A percentile compares a stretch with the other conserved stretches of the same genome.
Evolutionary conservation across 1,140 invertebrate species (phyloP).

Genomic region (Drosophila nigromelanica): DNA sequence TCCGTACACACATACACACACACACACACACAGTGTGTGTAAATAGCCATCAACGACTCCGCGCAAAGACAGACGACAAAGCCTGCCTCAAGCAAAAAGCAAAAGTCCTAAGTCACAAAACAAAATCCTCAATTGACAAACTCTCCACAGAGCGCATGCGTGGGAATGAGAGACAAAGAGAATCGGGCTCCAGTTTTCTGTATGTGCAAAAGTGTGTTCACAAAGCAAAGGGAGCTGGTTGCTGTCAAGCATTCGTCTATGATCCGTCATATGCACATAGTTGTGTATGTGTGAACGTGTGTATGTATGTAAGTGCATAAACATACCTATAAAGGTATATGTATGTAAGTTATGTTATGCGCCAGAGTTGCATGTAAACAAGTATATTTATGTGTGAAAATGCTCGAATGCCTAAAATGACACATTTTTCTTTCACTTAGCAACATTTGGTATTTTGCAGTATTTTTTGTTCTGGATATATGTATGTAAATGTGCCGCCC

Average conservation of each 20-base stretch:
- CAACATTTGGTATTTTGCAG: conserved; percentile 20
- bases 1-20: not conserved
- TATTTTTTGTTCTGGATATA: not conserved
- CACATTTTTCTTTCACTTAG: not conserved
- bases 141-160: conserved; percentile 68
- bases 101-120: conserved; percentile 65
- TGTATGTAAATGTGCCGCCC: conserved; percentile 38
- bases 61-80: conserved; percentile 21
- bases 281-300: not conserved
- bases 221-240: conserved; percentile 39
- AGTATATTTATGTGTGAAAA: not conserved
- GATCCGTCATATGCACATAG: conserved; percentile 13
- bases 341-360: conserved; percentile 1
- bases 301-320: not conserved
- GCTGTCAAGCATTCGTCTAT: conserved; percentile 33
- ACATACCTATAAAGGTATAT: not conserved
- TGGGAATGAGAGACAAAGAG: conserved; percentile 41
- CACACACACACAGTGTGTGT: conserved; percentile 14
- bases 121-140: conserved; percentile 62
- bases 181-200: conserved; percentile 47
- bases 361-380: conserved; percentile 1
- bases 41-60: conserved; percentile 31
- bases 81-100: conserved; percentile 78
- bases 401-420: not conserved
- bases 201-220: conserved; percentile 28